Evolutionary conservation across 2,113 vertebrate genomes (phyloP).

Genomic region (Prionailurus viverrinus): DNA sequence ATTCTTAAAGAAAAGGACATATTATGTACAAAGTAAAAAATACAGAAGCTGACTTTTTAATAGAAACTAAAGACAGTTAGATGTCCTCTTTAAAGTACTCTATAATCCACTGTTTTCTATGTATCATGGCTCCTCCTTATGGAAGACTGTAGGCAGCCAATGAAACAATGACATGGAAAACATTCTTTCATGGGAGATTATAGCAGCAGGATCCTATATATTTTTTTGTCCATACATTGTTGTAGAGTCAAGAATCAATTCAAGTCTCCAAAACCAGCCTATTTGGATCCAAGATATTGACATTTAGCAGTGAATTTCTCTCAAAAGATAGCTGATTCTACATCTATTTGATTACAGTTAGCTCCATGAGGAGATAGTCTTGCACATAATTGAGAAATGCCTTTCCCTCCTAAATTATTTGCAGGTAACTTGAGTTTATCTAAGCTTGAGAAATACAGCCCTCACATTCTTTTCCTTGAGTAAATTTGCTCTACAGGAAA

Average conservation of each 20-base stretch:
- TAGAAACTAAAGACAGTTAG: neutral
- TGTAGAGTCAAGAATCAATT: neutral
- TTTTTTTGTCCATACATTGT: neutral
- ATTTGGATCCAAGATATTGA: neutral
- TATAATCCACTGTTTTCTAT: neutral
- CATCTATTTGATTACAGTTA: neutral
- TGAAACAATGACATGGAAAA: neutral
- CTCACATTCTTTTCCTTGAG: neutral
- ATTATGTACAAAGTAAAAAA: neutral
- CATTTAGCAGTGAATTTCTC: neutral
- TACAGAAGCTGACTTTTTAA: neutral
- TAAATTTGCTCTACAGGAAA: neutral
- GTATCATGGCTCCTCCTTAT: neutral
- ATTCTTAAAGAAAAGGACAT: neutral
- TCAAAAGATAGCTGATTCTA: neutral
- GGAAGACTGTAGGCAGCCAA: neutral
- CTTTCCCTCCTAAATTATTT: neutral
- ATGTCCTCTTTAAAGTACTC: neutral
- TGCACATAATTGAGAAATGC: neutral
- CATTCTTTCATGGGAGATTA: neutral
- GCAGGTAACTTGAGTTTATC: neutral
- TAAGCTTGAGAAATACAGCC: neutral
- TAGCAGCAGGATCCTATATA: neutral
- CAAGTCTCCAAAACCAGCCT: neutral
- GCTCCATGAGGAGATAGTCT: neutral